A percentile compares a stretch with the other conserved stretches of the same genome.
Evolutionary conservation across 2,888 invertebrate species (phyloP).

Genomic region (Teleogryllus oceanicus): DNA sequence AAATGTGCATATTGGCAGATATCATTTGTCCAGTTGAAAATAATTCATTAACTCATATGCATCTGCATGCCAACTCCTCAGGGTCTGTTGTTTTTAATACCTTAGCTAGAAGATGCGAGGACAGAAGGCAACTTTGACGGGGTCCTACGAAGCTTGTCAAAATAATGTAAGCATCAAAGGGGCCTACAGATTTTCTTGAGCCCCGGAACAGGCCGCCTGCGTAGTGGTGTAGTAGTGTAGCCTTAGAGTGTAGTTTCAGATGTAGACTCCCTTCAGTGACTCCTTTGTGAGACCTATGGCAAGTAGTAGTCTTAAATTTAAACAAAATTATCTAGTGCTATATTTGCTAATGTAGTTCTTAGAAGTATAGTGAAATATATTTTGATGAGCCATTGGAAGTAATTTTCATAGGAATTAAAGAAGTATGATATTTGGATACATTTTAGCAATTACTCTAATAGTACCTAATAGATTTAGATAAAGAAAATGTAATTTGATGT

Average conservation of each 20-base stretch:
- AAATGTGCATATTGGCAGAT: neutral
- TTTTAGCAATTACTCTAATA: too few species aligned
- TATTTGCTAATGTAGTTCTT: neutral
- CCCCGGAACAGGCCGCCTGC: neutral
- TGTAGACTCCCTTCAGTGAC: neutral
- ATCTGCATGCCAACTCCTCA: neutral
- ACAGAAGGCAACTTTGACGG: neutral
- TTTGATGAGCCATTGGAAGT: neutral
- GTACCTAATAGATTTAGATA: too few species aligned
- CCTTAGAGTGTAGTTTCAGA: neutral
- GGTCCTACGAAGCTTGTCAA: neutral
- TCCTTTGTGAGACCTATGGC: too few species aligned
- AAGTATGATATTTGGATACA: too few species aligned
- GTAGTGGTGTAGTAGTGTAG: neutral
- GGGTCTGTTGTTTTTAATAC: slow-evolving; percentile 4
- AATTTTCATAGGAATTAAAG: neutral
- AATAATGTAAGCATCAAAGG: slow-evolving; percentile 18
- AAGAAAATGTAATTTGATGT: too few species aligned
- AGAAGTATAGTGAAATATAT: neutral
- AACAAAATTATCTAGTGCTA: neutral
- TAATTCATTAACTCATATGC: neutral
- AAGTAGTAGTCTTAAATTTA: slow-evolving; percentile 2
- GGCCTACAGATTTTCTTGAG: neutral
- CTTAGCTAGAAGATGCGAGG: slow-evolving; percentile 1
- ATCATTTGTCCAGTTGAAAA: neutral